phyloP scores from a whole-genome alignment of 2,888 invertebrate genomes.

The Erannis defoliaria region DNA sequence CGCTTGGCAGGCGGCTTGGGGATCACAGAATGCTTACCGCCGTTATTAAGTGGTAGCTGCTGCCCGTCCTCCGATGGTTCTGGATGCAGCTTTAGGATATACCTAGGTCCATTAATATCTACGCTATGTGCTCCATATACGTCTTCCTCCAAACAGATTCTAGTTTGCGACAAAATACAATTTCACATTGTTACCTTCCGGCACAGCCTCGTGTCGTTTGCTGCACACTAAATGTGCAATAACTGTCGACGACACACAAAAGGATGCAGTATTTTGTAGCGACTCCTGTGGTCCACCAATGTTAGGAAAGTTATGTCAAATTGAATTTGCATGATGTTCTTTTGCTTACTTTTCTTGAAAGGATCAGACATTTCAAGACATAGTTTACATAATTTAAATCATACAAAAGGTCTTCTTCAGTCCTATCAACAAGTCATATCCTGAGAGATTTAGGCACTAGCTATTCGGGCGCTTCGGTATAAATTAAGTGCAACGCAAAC shows the following conservation, averaged over 20 bases:
- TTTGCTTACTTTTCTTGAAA: no score
- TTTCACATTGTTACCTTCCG: constrained; percentile 41
- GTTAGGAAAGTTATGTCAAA: constrained; percentile 26
- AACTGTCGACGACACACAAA: constrained; percentile 38
- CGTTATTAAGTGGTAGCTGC: no score
- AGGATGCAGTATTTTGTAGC: constrained; percentile 31
- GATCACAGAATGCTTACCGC: no score
- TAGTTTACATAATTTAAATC: neutral
- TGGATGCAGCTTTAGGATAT: no score
- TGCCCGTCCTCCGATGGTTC: no score
- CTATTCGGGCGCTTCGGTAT: no score
- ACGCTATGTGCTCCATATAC: no score
- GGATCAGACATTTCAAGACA: neutral
- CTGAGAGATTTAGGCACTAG: no score
- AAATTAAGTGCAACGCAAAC: no score
- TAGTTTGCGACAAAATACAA: constrained; percentile 21
- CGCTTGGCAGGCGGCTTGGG: no score
- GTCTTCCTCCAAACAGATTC: constrained; percentile 1
- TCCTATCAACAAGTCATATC: no score
- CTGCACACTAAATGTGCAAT: constrained; percentile 34
- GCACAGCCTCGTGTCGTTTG: constrained; percentile 33
- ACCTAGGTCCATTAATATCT: neutral
- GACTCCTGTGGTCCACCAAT: constrained; percentile 33
- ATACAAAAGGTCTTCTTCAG: no score
- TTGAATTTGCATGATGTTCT: constrained; percentile 11